A percentile compares a stretch with the other conserved stretches of the same genome.
phyloP scores from a whole-genome alignment of 2,113 vertebrate genomes.

The Trachemys scripta region DNA sequence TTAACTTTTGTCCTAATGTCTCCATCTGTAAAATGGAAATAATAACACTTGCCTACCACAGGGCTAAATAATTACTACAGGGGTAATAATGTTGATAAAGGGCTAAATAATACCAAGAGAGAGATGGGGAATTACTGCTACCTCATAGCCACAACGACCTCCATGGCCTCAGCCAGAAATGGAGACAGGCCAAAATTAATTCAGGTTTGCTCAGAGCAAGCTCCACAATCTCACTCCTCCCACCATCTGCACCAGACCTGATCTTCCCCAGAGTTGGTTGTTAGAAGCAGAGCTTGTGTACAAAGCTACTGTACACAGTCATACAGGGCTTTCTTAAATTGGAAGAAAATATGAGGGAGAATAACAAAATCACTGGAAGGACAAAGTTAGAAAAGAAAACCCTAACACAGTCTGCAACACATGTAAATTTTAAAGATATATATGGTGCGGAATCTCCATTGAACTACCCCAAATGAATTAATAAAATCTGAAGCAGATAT shows the following conservation, averaged over 20 bases:
- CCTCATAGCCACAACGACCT: slow-evolving; percentile 9
- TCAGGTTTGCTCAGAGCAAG: background rate
- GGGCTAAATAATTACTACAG: background rate
- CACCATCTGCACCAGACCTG: slow-evolving; percentile 32
- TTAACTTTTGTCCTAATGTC: slow-evolving; percentile 14
- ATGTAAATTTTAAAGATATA: background rate
- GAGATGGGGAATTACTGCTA: background rate
- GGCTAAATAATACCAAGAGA: background rate
- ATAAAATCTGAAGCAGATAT: background rate
- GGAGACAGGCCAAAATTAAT: background rate
- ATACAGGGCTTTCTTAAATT: background rate
- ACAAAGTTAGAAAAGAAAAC: background rate
- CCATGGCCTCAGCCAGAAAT: background rate
- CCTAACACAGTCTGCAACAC: background rate
- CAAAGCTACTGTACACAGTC: background rate
- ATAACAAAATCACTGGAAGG: background rate
- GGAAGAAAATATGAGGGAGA: background rate
- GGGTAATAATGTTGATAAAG: background rate
- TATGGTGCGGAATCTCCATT: background rate
- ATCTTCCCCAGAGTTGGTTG: background rate
- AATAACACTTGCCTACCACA: background rate
- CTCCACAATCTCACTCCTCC: slow-evolving; percentile 51
- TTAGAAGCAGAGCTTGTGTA: background rate
- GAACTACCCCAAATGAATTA: background rate
- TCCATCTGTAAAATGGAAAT: background rate